Percentiles rank a stretch among this genome's conserved stretches.
Evolutionary conservation across 2,888 invertebrate species (phyloP).

Genomic region (Ecdyonurus torrentis): DNA sequence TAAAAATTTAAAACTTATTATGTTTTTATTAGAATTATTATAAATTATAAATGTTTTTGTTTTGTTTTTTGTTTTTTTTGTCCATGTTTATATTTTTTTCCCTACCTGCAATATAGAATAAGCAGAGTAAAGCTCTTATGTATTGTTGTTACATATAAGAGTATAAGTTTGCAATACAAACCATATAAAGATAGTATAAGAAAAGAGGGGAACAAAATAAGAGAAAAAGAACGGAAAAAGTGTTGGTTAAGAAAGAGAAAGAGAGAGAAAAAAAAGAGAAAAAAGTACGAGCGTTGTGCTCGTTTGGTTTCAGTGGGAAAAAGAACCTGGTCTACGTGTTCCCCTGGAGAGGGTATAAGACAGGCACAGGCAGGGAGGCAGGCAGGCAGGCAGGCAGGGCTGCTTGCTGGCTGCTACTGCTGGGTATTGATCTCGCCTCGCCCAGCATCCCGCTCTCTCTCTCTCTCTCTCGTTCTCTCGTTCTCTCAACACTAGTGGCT

Average conservation of each 20-base stretch:
- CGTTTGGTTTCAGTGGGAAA: not conserved
- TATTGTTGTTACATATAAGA: not conserved
- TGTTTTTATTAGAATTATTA: too few species aligned
- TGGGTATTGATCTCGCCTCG: not conserved
- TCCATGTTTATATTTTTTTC: too few species aligned
- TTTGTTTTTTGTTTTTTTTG: too few species aligned
- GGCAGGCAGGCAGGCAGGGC: not conserved
- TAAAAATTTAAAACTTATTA: too few species aligned
- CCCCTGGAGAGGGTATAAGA: not conserved
- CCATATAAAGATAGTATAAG: not conserved
- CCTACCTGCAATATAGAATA: not conserved
- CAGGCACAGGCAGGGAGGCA: too few species aligned
- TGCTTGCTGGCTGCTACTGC: not conserved
- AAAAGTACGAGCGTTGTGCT: not conserved
- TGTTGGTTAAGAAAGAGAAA: not conserved
- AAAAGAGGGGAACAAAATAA: not conserved
- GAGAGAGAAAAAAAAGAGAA: not conserved
- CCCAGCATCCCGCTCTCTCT: not conserved
- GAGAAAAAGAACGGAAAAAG: not conserved
- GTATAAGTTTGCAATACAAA: not conserved
- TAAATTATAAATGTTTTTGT: too few species aligned
- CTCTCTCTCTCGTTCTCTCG: too few species aligned
- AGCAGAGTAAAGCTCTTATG: not conserved
- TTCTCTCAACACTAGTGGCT: not conserved
- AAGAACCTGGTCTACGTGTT: not conserved